A percentile compares a stretch with the other conserved stretches of the same genome.
Conservation (phyloP, 1,140 invertebrate genomes). For the Rhyzopertha dominica region DNA sequence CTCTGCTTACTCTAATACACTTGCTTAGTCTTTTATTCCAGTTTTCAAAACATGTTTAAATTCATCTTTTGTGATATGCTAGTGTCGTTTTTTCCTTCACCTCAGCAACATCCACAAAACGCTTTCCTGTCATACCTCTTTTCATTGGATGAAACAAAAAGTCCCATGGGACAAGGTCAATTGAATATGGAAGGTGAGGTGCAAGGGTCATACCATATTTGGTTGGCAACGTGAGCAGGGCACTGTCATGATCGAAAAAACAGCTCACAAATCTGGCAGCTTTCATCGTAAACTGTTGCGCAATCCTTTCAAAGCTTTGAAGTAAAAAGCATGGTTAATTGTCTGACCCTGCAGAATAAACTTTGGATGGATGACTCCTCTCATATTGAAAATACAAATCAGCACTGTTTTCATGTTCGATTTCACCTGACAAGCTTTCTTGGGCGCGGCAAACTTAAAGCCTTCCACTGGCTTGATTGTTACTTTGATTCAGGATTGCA, state of each 20-base stretch:
- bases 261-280: not conserved
- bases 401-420: too few relatives aligned
- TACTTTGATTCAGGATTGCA: too few relatives aligned
- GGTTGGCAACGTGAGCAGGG: not conserved
- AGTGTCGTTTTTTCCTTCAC: conserved; percentile 1
- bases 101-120: conserved; percentile 3
- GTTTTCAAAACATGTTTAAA: too few relatives aligned
- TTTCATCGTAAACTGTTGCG: too few relatives aligned
- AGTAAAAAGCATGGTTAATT: conserved; percentile 6
- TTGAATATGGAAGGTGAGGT: not conserved
- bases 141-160: not conserved
- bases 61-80: not conserved
- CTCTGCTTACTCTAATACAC: not conserved
- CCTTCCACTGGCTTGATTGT: too few relatives aligned
- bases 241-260: conserved; percentile 5
- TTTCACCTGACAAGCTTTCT: too few relatives aligned
- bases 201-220: too few relatives aligned
- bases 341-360: conserved; percentile 5
- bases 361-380: too few relatives aligned
- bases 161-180: not conserved
- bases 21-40: not conserved
- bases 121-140: conserved; percentile 3
- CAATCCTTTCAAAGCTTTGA: conserved; percentile 5
- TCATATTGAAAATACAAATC: too few relatives aligned
- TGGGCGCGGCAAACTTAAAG: too few relatives aligned